Conservation (phyloP, 1,140 invertebrate species). For the Euura lappo region DNA sequence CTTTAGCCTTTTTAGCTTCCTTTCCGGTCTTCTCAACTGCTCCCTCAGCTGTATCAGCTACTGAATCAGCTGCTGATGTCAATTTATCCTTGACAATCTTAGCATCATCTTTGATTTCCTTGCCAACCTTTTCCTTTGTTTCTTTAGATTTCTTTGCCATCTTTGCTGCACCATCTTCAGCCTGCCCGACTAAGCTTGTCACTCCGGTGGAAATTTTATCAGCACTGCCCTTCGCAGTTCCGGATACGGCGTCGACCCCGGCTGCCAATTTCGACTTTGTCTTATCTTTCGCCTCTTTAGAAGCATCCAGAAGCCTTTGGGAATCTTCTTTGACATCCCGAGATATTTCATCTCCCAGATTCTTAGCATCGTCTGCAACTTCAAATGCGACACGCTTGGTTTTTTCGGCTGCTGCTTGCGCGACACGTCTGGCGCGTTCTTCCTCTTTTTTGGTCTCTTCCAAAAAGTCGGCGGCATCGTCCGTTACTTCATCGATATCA, state of each 20-base stretch:
- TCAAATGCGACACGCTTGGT: constrained; percentile 3
- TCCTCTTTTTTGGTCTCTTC: constrained; percentile 7
- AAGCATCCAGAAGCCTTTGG: not conserved
- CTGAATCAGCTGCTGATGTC: not conserved
- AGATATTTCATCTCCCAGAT: not conserved
- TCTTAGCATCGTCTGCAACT: not conserved
- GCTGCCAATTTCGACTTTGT: not conserved
- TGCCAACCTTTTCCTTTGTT: constrained; percentile 9
- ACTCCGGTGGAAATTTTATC: not conserved
- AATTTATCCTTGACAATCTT: constrained; percentile 20
- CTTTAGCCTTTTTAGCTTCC: constrained; percentile 24
- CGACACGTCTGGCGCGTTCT: constrained; percentile 9
- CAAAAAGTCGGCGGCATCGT: constrained; percentile 7
- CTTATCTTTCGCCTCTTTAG: constrained; percentile 8
- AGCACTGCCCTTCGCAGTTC: not conserved
- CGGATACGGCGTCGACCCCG: not conserved
- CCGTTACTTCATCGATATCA: not conserved
- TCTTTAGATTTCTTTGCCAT: not conserved
- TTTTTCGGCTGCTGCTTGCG: constrained; percentile 3
- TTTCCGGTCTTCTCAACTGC: constrained; percentile 37
- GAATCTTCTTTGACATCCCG: constrained; percentile 10
- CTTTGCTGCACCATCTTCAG: constrained; percentile 15
- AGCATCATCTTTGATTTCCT: constrained; percentile 25
- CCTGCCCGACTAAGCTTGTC: not conserved
- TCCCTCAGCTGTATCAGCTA: constrained; percentile 37